A percentile compares a stretch with the other conserved stretches of the same genome.
Evolutionary conservation across 2,113 vertebrate genomes (phyloP).

Genomic region (Ifrita kowaldi): DNA sequence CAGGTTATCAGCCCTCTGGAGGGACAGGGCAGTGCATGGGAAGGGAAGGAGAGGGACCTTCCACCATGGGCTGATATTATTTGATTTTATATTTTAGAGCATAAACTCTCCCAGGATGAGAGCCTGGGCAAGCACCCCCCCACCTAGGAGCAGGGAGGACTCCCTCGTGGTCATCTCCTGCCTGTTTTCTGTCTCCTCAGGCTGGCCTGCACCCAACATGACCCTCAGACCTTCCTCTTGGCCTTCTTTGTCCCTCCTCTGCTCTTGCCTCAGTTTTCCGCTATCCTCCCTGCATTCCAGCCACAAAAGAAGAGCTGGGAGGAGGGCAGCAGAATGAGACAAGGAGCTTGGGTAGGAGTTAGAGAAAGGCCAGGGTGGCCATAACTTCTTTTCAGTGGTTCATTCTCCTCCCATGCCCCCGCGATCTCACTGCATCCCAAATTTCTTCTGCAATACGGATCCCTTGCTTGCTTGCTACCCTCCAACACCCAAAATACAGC

Average conservation of each 20-base stretch:
- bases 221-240: background rate
- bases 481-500: background rate
- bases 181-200: background rate
- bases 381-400: background rate
- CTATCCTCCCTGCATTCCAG: background rate
- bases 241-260: background rate
- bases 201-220: background rate
- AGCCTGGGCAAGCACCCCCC: background rate
- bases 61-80: background rate
- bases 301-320: background rate
- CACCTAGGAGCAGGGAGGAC: background rate
- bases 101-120: background rate
- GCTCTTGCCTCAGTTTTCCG: background rate
- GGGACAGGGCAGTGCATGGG: background rate
- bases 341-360: background rate
- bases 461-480: background rate
- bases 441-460: background rate
- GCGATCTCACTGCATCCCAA: background rate
- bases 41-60: background rate
- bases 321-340: background rate
- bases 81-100: background rate
- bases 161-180: background rate
- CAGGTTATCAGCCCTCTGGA: background rate
- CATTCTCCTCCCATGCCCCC: background rate
- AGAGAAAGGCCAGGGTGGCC: background rate